These are phyloP conservation scores for Halictus ligatus DNA, from an alignment of 2,888 invertebrate species.

Conservation along the genomic window DNA sequence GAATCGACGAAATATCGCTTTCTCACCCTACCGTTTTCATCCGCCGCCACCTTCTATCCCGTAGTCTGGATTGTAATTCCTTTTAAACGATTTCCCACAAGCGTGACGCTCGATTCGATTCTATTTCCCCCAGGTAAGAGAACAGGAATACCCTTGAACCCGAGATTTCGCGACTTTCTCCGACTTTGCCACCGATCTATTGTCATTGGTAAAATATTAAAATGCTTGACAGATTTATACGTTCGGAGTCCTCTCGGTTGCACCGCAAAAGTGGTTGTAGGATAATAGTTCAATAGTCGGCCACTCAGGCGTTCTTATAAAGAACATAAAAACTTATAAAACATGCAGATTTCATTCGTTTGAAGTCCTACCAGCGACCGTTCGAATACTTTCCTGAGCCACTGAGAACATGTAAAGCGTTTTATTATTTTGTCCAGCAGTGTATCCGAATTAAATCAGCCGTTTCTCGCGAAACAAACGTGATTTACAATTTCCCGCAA, in stretches of 20 bases:
- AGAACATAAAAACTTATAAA: too few species aligned
- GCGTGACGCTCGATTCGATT: slow-evolving; percentile 80
- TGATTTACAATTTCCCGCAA: background rate
- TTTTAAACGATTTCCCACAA: slow-evolving; percentile 77
- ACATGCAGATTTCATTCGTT: background rate
- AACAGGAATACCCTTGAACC: slow-evolving; percentile 58
- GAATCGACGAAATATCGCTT: slow-evolving; percentile 80
- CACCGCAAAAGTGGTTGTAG: background rate
- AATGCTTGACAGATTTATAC: background rate
- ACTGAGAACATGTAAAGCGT: background rate
- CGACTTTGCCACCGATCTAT: background rate
- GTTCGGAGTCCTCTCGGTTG: background rate
- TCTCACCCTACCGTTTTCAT: slow-evolving; percentile 47
- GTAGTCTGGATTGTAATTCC: slow-evolving; percentile 77
- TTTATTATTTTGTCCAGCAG: background rate
- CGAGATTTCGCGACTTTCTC: slow-evolving; percentile 23
- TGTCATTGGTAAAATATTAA: background rate
- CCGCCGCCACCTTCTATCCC: slow-evolving; percentile 50
- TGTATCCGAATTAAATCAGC: background rate
- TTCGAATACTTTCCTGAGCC: too few species aligned
- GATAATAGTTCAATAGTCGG: background rate
- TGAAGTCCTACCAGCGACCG: too few species aligned
- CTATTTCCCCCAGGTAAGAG: slow-evolving; percentile 65
- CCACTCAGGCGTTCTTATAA: too few species aligned
- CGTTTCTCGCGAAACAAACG: background rate